Percentiles rank a stretch among this genome's conserved stretches.
Evolutionary conservation across 2,113 vertebrate species (phyloP).

Genomic region (Columba janthina): DNA sequence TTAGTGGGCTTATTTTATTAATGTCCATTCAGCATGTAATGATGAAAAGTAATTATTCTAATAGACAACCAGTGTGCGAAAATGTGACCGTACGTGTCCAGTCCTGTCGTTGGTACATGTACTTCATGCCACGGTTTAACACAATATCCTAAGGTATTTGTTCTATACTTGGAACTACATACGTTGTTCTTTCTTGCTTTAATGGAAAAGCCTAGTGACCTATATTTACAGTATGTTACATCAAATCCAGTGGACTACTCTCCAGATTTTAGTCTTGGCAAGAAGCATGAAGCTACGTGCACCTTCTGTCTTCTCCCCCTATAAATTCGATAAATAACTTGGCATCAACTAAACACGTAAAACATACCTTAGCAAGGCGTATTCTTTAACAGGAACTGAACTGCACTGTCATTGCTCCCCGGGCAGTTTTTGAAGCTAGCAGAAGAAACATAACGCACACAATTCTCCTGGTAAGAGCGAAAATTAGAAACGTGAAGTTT

Average conservation of each 20-base stretch:
- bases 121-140: background rate
- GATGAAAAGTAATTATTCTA: background rate
- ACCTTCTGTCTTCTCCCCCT: background rate
- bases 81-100: rapidly evolving
- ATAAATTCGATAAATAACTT: background rate
- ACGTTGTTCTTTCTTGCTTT: background rate
- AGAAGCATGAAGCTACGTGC: background rate
- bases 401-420: background rate
- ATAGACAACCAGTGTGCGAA: background rate
- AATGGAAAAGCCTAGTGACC: background rate
- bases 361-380: background rate
- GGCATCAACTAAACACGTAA: background rate
- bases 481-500: background rate
- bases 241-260: background rate
- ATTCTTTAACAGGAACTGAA: background rate
- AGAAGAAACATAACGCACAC: background rate
- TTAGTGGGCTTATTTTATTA: background rate
- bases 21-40: background rate
- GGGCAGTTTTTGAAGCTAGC: background rate
- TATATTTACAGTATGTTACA: background rate
- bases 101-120: background rate
- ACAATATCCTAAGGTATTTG: background rate
- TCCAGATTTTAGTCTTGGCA: background rate
- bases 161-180: background rate
- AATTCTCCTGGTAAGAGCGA: background rate